A percentile compares a stretch with the other conserved stretches of the same genome.
Evolutionary conservation across 1,140 invertebrate genomes (phyloP).

Genomic region (Ostrea edulis): DNA sequence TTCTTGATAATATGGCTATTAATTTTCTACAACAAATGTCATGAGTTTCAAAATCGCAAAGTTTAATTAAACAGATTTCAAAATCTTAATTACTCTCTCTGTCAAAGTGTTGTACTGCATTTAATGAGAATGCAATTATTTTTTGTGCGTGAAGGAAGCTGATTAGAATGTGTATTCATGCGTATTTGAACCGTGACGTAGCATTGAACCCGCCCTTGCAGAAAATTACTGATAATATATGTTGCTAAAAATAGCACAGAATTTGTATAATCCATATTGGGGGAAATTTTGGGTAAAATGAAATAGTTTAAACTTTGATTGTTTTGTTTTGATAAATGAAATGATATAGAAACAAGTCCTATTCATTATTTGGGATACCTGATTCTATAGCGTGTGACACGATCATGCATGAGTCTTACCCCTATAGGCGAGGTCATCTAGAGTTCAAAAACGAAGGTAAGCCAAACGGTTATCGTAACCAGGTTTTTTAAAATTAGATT

Average conservation of each 20-base stretch:
- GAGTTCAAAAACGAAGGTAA: neutral
- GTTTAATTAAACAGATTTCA: neutral
- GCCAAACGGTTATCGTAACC: neutral
- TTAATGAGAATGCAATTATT: neutral
- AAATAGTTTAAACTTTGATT: neutral
- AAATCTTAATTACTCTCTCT: slow-evolving; percentile 14
- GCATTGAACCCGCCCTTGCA: neutral
- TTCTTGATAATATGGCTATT: neutral
- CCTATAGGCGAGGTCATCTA: neutral
- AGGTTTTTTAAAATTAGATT: no score
- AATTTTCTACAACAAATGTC: slow-evolving; percentile 1
- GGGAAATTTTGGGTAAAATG: slow-evolving; percentile 35
- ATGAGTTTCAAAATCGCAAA: neutral
- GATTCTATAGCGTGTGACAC: neutral
- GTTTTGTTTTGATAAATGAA: slow-evolving; percentile 25
- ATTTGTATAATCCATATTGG: neutral
- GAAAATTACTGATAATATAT: neutral
- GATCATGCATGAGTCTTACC: neutral
- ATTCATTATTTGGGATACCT: neutral
- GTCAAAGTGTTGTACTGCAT: slow-evolving; percentile 9
- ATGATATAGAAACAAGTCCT: neutral
- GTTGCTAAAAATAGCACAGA: slow-evolving; percentile 13
- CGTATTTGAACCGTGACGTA: neutral
- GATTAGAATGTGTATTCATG: slow-evolving; percentile 33
- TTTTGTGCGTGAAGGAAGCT: slow-evolving; percentile 23